phyloP scores from a whole-genome alignment of 2,888 invertebrate species.

The Luperina testacea region DNA sequence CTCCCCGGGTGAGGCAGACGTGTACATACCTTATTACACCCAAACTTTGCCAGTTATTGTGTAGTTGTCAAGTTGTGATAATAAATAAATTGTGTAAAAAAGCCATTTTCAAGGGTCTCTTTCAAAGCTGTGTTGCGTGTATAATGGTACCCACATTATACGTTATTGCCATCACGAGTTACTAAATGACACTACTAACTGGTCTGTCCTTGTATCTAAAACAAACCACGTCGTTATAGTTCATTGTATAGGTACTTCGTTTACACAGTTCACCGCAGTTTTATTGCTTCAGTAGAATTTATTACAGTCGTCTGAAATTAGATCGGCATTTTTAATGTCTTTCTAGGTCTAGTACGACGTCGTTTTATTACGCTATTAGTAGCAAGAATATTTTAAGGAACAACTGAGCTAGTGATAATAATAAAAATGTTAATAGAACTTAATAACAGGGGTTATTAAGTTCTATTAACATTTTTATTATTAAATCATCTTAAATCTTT shows the following conservation, averaged over 20 bases:
- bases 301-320: conserved; percentile 42
- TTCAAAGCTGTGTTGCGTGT: neutral
- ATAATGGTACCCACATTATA: neutral
- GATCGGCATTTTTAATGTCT: conserved; percentile 45
- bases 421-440: neutral
- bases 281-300: conserved; percentile 44
- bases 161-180: neutral
- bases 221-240: conserved; percentile 28
- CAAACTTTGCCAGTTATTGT: too few relatives aligned
- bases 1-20: too few relatives aligned
- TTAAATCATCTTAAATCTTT: too few relatives aligned
- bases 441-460: too few relatives aligned
- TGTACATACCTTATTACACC: neutral
- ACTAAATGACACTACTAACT: neutral
- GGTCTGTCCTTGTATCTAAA: conserved; percentile 10
- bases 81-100: neutral
- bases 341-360: conserved; percentile 32
- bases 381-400: conserved; percentile 3
- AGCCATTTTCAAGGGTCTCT: neutral
- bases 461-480: too few relatives aligned
- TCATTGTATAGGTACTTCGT: conserved; percentile 17
- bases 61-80: too few relatives aligned
- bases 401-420: neutral
- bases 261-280: conserved; percentile 38
- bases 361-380: conserved; percentile 39